Evolutionary conservation across 1,140 invertebrate genomes (phyloP), one percentile per base, ranked within the genome.

Genomic region (Lethrus apterus): DNA sequence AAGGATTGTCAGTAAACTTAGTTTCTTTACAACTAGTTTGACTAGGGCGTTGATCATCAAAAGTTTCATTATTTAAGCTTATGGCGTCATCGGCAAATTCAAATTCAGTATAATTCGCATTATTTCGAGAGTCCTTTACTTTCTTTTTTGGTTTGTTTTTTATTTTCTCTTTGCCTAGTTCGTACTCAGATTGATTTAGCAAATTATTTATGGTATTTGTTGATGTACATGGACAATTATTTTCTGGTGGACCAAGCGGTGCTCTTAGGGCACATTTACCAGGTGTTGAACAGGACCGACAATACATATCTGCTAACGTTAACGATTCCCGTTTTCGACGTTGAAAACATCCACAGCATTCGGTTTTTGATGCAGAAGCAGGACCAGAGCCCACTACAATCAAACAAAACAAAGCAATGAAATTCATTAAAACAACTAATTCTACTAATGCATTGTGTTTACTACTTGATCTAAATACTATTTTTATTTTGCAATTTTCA

Each of bases 31-130:
- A 44, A 41, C 41, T 47, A 9, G 21, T 7, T 38, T 36, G 29
- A 15, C 33, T 38, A 31, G 15, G 21, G 18, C 36, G 51, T 29
- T 32, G 21, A 32, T 62, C 56, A 2, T 56, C 51, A 24, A 48
- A 34, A 18, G 48, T 46, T 17, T 58, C 63, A 21, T 63, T 68
- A 48, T 73, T 73, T 18, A 76, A 58, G 24, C 63, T 67, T 3
- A 64, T 67, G 45, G 74, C 77, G 63, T 77, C 77, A 49, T 74
- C 74, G 9, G 74, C 77, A 23, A 77, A 61, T 56, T 78, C 77
- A 57, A 75, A 78, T 51, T 73, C 73, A 2, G 56, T 56, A 29
- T 48, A 50, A 34, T 51, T 52, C 54, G 51, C 66, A 45, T 35
- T 36, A 32, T 45, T 47, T 10, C 46, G 43, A 52, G 43, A n/a